Evolutionary conservation across 1,140 invertebrate species (phyloP).

Genomic region (Lepidurus arcticus): DNA sequence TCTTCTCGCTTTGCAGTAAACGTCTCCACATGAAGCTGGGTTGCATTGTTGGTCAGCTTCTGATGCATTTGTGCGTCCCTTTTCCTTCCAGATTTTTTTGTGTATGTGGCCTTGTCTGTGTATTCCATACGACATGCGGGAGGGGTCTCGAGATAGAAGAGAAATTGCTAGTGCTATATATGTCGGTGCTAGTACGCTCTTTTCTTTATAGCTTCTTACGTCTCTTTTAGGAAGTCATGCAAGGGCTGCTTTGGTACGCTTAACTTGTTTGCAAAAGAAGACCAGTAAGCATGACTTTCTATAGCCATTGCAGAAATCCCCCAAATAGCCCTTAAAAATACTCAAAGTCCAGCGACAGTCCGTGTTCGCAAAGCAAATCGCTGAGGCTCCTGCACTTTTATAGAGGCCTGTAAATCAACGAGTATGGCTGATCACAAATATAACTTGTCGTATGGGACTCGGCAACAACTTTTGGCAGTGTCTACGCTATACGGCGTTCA

Average conservation of each 20-base stretch:
- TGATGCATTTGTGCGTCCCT: background rate
- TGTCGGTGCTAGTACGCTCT: background rate
- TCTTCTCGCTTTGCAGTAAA: slow-evolving; percentile 21
- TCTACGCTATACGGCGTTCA: background rate
- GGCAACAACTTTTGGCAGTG: background rate
- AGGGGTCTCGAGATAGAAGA: background rate
- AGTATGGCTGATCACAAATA: background rate
- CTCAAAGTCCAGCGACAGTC: background rate
- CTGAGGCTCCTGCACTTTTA: background rate
- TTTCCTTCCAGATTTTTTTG: background rate
- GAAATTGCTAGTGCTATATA: background rate
- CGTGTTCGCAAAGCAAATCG: slow-evolving; percentile 1
- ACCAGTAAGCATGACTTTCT: background rate
- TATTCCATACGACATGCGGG: background rate
- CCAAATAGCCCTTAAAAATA: background rate
- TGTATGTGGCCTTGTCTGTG: background rate
- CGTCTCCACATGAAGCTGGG: background rate
- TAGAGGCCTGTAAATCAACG: background rate
- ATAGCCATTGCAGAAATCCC: slow-evolving; percentile 6
- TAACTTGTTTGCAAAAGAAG: slow-evolving; percentile 11
- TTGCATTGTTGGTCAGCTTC: background rate
- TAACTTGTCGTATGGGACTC: background rate
- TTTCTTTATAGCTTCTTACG: slow-evolving; percentile 5
- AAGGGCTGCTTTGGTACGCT: slow-evolving; percentile 11
- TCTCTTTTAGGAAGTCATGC: slow-evolving; percentile 15